Base-by-base conservation (phyloP, 2,888 invertebrate genomes). In the Lutraria lutraria region DNA sequence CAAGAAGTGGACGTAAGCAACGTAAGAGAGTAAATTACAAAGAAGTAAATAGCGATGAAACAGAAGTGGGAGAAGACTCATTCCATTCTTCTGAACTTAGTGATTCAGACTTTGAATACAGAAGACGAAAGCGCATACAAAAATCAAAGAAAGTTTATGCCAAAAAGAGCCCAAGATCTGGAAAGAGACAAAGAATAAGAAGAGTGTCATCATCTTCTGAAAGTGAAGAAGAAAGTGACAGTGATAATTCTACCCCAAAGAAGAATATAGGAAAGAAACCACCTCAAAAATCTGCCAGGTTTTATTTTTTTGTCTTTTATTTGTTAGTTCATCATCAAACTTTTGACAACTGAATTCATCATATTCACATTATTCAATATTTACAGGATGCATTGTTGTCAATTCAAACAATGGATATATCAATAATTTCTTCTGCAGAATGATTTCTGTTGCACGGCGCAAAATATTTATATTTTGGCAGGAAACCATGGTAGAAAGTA, bases 21-120 rank as follows among this genome's bases (percentile, higher is more conserved):
- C 90, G 93, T 52, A 90, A 89, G 56, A 88, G 90, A 12, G 93
- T 94, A 13, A 94, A 92, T 80, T 94, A 95, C 83, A 86, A 91
- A n/a, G 94, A 95, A 81, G 89, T 93, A 83, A 92, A 93, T 68
- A 94, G 94, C 79, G 94, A 95, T 81, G 94, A 95, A 81, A 93
- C 93, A 16, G 94, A 93, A 63, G 89, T 90, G 10, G 93, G 93
- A 31, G 93, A 93, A 15, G 94, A 93, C 43, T 89, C 93, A 12
- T 92, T 92, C 29, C 92, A 93, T 34, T 88, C 92, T 19, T 93
- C 93, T 13, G 94, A 93, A 76, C 90, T 93, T 0, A 90, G 91
- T 90, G 93, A 92, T 60, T 90, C 92, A 1, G 92, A 90, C 19
- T 89, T 87, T 80, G 91, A 92, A 80, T 80, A 52, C 13, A 87